Evolutionary conservation across 2,888 invertebrate genomes (phyloP).

Genomic region (Sepiola atlantica): DNA sequence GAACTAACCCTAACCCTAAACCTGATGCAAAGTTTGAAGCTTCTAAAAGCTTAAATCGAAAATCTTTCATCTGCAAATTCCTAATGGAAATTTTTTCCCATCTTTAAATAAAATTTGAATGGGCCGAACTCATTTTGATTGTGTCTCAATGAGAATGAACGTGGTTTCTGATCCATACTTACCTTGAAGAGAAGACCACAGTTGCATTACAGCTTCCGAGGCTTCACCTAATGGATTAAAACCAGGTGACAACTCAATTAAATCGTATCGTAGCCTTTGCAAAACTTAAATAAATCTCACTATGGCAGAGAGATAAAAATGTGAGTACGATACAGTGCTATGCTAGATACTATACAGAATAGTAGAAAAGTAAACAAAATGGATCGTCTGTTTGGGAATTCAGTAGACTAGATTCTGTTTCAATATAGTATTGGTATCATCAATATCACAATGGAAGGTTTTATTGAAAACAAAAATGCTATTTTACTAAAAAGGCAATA

Average conservation of each 20-base stretch:
- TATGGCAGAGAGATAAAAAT: constrained; percentile 32
- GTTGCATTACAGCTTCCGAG: constrained; percentile 42
- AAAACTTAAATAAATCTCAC: not conserved
- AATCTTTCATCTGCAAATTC: not conserved
- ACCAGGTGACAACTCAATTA: constrained; percentile 5
- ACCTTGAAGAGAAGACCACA: constrained; percentile 46
- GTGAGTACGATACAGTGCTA: not conserved
- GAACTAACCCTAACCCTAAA: too few relatives aligned
- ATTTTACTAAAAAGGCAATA: not conserved
- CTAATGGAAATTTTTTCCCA: not conserved
- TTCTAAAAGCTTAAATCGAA: not conserved
- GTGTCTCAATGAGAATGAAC: not conserved
- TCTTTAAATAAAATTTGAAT: not conserved
- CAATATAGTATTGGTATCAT: not conserved
- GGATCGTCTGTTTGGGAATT: not conserved
- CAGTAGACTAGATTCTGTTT: not conserved
- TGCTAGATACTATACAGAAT: not conserved
- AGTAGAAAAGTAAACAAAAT: not conserved
- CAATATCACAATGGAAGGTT: not conserved
- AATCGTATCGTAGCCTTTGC: not conserved
- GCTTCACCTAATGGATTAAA: constrained; percentile 45
- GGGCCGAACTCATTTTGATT: not conserved
- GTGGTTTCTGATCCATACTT: constrained; percentile 39
- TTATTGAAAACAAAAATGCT: not conserved
- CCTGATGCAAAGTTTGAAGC: not conserved